Evolutionary conservation across 2,113 vertebrate species (phyloP).

Genomic region (Oryzias woworae): DNA sequence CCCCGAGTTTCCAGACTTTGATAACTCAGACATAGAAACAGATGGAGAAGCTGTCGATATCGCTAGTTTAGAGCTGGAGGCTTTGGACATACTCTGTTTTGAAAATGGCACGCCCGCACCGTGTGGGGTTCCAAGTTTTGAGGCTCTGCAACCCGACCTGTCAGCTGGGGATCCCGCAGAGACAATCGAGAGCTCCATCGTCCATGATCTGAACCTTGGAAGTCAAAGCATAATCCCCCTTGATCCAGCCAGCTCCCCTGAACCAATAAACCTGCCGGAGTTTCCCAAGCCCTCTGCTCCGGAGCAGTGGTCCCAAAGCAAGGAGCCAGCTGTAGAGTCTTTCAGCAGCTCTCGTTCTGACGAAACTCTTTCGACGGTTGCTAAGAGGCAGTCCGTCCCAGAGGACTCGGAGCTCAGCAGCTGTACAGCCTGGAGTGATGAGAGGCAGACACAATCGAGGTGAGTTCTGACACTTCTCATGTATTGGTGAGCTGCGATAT

Average conservation of each 20-base stretch:
- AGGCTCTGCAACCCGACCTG: slow-evolving; percentile 19
- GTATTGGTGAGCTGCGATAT: too few species aligned
- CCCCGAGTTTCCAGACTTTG: slow-evolving; percentile 71
- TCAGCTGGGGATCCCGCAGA: slow-evolving; percentile 21
- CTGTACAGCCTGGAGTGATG: slow-evolving; percentile 16
- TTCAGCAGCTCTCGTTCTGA: slow-evolving; percentile 21
- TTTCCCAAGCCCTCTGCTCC: slow-evolving; percentile 32
- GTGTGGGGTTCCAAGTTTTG: neutral
- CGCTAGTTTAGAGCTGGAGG: slow-evolving; percentile 51
- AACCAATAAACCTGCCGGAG: slow-evolving; percentile 44
- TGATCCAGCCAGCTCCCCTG: slow-evolving; percentile 44
- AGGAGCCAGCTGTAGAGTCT: slow-evolving; percentile 12
- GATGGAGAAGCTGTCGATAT: slow-evolving; percentile 51
- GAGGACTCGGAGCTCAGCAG: slow-evolving; percentile 21
- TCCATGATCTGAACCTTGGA: slow-evolving; percentile 46
- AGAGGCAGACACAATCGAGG: slow-evolving; percentile 39
- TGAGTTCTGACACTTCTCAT: slow-evolving; percentile 23
- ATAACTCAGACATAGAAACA: slow-evolving; percentile 49
- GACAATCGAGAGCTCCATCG: neutral
- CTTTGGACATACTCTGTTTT: slow-evolving; percentile 31
- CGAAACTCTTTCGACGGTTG: slow-evolving; percentile 29
- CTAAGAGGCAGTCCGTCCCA: slow-evolving; percentile 32
- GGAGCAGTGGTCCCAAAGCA: slow-evolving; percentile 34
- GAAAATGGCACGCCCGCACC: slow-evolving; percentile 13
- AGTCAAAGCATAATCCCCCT: slow-evolving; percentile 43